These are phyloP conservation scores for Agrochola circellaris DNA, from an alignment of 2,888 invertebrate species.

Conservation along the genomic window DNA sequence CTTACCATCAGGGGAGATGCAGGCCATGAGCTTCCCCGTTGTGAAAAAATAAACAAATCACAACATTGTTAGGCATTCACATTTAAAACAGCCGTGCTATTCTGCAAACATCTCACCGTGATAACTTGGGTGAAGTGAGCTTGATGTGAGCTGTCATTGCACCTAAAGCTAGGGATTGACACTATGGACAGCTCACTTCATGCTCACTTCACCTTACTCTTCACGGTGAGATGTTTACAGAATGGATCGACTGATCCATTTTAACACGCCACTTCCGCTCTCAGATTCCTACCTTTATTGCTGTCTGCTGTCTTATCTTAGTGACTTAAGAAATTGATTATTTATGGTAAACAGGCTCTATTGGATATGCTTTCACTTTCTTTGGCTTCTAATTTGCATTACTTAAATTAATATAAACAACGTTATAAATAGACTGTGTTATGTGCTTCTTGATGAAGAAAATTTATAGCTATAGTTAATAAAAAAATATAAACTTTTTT, in stretches of 20 bases:
- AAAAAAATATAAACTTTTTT: not conserved
- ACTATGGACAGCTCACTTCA: too few relatives aligned
- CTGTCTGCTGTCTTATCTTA: not conserved
- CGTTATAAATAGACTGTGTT: not conserved
- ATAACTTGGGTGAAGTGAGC: too few relatives aligned
- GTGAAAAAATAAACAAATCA: too few relatives aligned
- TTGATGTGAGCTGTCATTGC: too few relatives aligned
- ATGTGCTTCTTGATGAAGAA: not conserved
- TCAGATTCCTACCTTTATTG: constrained; percentile 7
- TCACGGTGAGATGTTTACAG: too few relatives aligned
- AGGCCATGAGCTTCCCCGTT: too few relatives aligned
- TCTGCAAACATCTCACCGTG: too few relatives aligned
- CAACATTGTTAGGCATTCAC: too few relatives aligned
- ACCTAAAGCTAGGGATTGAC: too few relatives aligned
- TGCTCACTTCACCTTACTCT: too few relatives aligned
- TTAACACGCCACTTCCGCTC: not conserved
- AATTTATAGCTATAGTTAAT: not conserved
- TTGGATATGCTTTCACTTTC: constrained; percentile 59
- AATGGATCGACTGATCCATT: too few relatives aligned
- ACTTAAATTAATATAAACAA: constrained; percentile 21
- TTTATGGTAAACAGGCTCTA: constrained; percentile 44
- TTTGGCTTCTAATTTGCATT: constrained; percentile 33
- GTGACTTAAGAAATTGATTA: constrained; percentile 51
- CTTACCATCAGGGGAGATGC: too few relatives aligned
- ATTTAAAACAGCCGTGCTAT: not conserved